phyloP scores from a whole-genome alignment of 1,140 invertebrate genomes.

The Musca domestica region DNA sequence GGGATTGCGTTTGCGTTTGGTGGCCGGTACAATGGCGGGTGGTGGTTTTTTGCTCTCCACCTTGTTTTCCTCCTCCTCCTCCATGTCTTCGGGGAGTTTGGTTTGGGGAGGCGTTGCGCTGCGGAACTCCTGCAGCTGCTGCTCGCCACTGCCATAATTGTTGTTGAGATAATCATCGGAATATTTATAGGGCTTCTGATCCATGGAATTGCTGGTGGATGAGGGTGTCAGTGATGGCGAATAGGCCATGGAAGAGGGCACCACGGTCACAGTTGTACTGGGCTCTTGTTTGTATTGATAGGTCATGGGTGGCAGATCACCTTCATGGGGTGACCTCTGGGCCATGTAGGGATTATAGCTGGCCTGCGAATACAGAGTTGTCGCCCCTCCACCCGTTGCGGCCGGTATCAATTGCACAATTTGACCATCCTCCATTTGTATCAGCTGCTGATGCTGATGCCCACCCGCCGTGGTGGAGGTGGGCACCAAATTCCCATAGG shows the following conservation, averaged over 20 bases:
- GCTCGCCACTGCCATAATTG: slow-evolving; percentile 24
- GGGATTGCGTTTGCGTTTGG: slow-evolving; percentile 31
- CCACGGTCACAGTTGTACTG: slow-evolving; percentile 31
- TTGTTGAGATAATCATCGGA: slow-evolving; percentile 8
- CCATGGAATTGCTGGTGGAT: slow-evolving; percentile 30
- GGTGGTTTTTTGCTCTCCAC: slow-evolving; percentile 23
- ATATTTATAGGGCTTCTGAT: slow-evolving; percentile 28
- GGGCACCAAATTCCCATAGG: slow-evolving; percentile 1
- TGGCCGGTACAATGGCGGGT: slow-evolving; percentile 24
- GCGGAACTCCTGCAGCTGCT: neutral
- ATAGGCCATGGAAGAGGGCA: slow-evolving; percentile 38
- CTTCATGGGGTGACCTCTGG: slow-evolving; percentile 48
- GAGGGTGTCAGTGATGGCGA: slow-evolving; percentile 47
- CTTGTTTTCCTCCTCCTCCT: neutral
- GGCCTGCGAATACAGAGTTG: slow-evolving; percentile 19
- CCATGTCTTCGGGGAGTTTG: neutral
- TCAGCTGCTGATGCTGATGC: neutral
- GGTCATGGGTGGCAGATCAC: slow-evolving; percentile 38
- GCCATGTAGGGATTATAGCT: slow-evolving; percentile 40
- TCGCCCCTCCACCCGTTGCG: neutral
- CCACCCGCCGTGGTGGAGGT: neutral
- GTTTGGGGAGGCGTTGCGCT: slow-evolving; percentile 1
- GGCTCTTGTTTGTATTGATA: neutral
- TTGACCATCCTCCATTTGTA: slow-evolving; percentile 32
- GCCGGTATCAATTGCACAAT: slow-evolving; percentile 41